Percentiles rank a stretch among this genome's conserved stretches.
Conservation (phyloP, 2,113 vertebrate genomes). For the Danio rerio region DNA sequence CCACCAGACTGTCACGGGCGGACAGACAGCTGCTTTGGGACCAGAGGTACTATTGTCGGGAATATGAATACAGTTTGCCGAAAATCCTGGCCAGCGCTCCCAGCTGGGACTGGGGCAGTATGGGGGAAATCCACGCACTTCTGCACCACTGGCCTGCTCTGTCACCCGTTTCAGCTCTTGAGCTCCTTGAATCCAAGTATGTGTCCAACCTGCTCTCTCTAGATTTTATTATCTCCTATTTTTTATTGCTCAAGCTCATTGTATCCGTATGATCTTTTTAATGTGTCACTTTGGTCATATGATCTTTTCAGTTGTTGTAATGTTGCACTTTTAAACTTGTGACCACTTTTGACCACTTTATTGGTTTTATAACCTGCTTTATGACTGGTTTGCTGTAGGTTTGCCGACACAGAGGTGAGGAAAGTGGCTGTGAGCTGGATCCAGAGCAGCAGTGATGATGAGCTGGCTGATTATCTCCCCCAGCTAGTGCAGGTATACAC, state of each 20-base stretch:
- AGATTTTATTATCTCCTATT: not conserved
- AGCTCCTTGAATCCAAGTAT: conserved; percentile 88
- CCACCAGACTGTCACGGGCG: conserved; percentile 84
- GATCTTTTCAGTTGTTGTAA: not conserved
- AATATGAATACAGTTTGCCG: conserved; percentile 84
- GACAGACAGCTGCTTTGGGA: conserved; percentile 94
- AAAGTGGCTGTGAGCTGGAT: conserved; percentile 90
- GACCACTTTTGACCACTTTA: not conserved
- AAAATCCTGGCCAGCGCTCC: conserved; percentile 90
- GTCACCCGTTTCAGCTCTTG: conserved; percentile 87
- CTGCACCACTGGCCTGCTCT: conserved; percentile 88
- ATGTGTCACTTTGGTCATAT: not conserved
- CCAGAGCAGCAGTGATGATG: conserved; percentile 89
- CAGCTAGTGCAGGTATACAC: conserved; percentile 98
- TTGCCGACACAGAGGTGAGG: conserved; percentile 93
- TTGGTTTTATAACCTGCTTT: conserved; percentile 16
- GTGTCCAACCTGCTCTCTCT: not conserved
- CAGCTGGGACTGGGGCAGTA: conserved; percentile 92
- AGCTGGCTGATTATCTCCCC: conserved; percentile 91
- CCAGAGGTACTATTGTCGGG: conserved; percentile 84
- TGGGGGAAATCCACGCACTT: conserved; percentile 88
- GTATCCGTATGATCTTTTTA: conserved; percentile 9
- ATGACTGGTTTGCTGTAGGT: conserved; percentile 71
- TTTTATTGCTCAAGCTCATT: not conserved
- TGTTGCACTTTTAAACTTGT: not conserved